Evolutionary conservation across 2,113 vertebrate species (phyloP), one percentile per base, ranked within the genome.

Genomic region (Acanthisitta chloris): DNA sequence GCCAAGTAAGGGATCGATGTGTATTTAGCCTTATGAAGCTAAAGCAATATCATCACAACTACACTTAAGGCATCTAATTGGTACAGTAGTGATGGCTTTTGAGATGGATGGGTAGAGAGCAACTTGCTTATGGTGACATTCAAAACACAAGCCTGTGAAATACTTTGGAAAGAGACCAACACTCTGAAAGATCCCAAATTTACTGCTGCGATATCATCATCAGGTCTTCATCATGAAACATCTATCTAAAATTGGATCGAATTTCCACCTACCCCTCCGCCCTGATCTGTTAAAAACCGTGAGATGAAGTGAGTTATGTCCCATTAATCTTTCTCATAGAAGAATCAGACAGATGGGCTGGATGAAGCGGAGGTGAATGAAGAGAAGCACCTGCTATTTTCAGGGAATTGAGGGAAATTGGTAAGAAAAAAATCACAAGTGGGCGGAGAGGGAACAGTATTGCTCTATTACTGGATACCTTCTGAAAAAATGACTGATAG

Each of bases 301-400:
- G 78, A 90, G 79, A 89, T 79, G 66, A 95, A 92, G 79, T 94
- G 94, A 96, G 88, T 91, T 97, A 92, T 92, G 92, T 78, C 88
- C 94, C 96, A 94, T 96, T 96, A 96, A 96, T 97, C 96, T 94
- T 79, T 96, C 94, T 87, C 87, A 71, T 87, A 88, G 90, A 97
- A 91, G 93, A 93, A 86, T 86, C 72, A 95, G 96, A 97, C 96
- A 97, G 96, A 97, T 97, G 96, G 96, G 88, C 88, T 94, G 96
- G 95, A 97, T 95, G 95, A 96, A 97, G 94, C 66, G 84, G 94
- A 96, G 96, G 94, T 96, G 94, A 97, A 96, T 92, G 94, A 94
- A 96, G 90, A 97, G 90, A 96, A 94, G 93, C 96, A 97, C 96
- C 96, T 97, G 97, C 92, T 95, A 94, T 96, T 97, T 97, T 97